phyloP scores from a whole-genome alignment of 1,140 invertebrate genomes.

The Akabosia matsudoensis region DNA sequence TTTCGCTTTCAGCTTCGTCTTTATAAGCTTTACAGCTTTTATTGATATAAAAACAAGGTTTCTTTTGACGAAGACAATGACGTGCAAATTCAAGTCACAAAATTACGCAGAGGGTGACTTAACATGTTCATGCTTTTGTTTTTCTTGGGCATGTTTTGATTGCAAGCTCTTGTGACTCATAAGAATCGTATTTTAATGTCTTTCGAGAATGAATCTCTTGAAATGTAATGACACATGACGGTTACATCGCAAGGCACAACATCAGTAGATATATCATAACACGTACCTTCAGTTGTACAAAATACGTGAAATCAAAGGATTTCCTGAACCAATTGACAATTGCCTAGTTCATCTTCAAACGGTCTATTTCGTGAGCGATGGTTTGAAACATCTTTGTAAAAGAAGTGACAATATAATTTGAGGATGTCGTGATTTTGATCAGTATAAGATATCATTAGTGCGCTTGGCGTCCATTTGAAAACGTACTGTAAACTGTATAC shows the following conservation, averaged over 20 bases:
- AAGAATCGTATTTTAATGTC: no score
- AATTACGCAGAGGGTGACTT: no score
- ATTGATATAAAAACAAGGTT: constrained; percentile 31
- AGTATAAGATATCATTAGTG: neutral
- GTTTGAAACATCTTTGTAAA: neutral
- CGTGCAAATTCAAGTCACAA: neutral
- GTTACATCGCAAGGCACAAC: no score
- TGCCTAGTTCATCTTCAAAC: no score
- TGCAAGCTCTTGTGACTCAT: neutral
- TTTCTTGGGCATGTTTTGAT: neutral
- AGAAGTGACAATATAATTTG: neutral
- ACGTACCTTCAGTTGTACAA: no score
- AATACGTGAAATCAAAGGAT: no score
- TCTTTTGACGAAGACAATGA: neutral
- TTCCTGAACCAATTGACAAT: neutral
- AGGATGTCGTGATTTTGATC: neutral
- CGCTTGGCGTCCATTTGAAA: neutral
- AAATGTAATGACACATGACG: no score
- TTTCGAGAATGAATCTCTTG: no score
- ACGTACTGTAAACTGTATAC: no score
- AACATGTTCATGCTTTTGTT: neutral
- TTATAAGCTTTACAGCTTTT: no score
- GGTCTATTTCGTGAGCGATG: no score
- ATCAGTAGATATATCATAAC: no score
- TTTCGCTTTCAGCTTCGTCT: constrained; percentile 33